These are phyloP conservation scores for Coilia nasus DNA, from an alignment of 2,797 vertebrate genomes.

Conservation along the genomic window DNA sequence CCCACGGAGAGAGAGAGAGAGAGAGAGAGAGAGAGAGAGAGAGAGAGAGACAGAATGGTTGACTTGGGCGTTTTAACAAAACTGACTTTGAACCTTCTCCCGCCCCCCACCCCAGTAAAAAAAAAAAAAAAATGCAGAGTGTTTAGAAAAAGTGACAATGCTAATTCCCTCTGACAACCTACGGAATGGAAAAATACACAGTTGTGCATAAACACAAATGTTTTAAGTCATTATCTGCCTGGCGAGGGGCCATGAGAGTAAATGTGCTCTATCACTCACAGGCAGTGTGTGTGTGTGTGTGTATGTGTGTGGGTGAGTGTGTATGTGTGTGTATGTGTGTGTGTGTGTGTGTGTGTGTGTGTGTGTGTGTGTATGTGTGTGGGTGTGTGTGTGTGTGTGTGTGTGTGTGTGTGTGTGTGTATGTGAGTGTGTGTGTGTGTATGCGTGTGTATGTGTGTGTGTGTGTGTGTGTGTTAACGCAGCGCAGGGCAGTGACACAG, in stretches of 20 bases:
- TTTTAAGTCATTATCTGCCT: conserved; percentile 26
- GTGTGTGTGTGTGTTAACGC: too few relatives aligned
- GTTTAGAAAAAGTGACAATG: conserved; percentile 18
- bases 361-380: too few relatives aligned
- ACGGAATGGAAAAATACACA: conserved; percentile 21
- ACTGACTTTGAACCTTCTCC: neutral
- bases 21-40: neutral
- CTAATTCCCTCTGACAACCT: conserved; percentile 9
- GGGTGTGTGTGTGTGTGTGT: too few relatives aligned
- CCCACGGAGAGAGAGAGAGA: neutral
- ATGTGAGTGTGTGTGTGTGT: too few relatives aligned
- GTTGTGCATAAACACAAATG: conserved; percentile 25
- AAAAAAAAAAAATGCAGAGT: conserved; percentile 25
- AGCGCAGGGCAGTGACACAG: neutral
- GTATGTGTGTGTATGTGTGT: too few relatives aligned
- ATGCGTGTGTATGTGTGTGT: too few relatives aligned
- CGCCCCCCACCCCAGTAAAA: neutral
- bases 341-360: too few relatives aligned
- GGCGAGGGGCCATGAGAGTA: conserved; percentile 6
- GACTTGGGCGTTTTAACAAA: neutral
- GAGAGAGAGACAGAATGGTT: neutral
- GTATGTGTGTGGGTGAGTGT: too few relatives aligned
- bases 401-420: too few relatives aligned
- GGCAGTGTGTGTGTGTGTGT: neutral
- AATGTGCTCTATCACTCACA: conserved; percentile 21